Conservation (phyloP, 2,797 vertebrate genomes). For the Rhinatrema bivittatum region DNA sequence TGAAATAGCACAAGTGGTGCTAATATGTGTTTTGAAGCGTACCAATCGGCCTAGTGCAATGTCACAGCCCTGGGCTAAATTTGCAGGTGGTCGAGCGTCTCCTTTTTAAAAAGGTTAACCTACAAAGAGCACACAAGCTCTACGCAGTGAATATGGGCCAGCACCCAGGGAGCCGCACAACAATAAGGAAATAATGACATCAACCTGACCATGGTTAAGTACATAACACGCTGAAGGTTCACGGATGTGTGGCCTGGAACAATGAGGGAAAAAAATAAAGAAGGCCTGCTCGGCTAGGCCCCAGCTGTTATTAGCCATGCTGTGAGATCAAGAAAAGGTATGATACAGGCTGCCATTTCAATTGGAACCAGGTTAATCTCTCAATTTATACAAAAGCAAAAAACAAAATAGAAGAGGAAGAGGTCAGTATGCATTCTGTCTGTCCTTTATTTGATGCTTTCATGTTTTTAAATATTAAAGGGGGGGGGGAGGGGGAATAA, state of each 20-base stretch:
- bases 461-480: conserved; percentile 22
- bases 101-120: conserved; percentile 79
- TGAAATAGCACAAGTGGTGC: conserved; percentile 49
- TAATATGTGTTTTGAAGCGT: conserved; percentile 66
- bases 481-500: no score
- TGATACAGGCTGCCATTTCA: conserved; percentile 74
- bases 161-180: conserved; percentile 78
- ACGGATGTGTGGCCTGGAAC: conserved; percentile 81
- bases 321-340: conserved; percentile 70
- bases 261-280: conserved; percentile 71
- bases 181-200: conserved; percentile 89
- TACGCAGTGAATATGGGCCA: conserved; percentile 67
- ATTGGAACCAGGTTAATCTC: conserved; percentile 79
- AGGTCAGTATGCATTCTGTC: conserved; percentile 10
- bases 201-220: conserved; percentile 85
- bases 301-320: conserved; percentile 79
- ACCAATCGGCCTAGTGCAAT: conserved; percentile 51
- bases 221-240: conserved; percentile 82
- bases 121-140: conserved; percentile 73
- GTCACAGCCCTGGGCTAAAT: conserved; percentile 62
- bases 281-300: conserved; percentile 58
- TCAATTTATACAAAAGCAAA: conserved; percentile 62
- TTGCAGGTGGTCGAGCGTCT: conserved; percentile 77
- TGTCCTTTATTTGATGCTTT: conserved; percentile 58
- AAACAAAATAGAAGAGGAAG: conserved; percentile 23